A percentile compares a stretch with the other conserved stretches of the same genome.
Evolutionary conservation across 2,888 invertebrate species (phyloP).

Genomic region (Trisateles emortualis): DNA sequence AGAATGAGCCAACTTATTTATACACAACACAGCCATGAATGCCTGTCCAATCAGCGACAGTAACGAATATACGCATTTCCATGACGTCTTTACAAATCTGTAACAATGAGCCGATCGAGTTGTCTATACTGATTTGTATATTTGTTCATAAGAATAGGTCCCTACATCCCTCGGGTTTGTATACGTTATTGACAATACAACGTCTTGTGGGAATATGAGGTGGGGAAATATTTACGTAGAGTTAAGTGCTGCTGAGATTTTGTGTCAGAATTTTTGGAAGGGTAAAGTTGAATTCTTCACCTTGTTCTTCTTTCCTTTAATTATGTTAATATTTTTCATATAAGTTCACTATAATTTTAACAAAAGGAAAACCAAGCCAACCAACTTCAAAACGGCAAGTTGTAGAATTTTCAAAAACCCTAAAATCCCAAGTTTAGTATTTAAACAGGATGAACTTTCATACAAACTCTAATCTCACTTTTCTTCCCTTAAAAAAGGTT

Average conservation of each 20-base stretch:
- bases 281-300: too few relatives aligned
- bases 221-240: background rate
- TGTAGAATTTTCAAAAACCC: too few relatives aligned
- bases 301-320: too few relatives aligned
- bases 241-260: background rate
- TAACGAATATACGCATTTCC: conserved; percentile 67
- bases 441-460: too few relatives aligned
- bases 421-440: too few relatives aligned
- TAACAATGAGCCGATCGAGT: conserved; percentile 16
- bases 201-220: background rate
- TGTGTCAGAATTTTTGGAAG: background rate
- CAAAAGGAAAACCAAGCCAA: too few relatives aligned
- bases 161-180: background rate
- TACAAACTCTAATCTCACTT: too few relatives aligned
- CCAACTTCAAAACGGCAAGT: too few relatives aligned
- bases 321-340: too few relatives aligned
- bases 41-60: conserved; percentile 71
- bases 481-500: too few relatives aligned
- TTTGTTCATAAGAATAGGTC: background rate
- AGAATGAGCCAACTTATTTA: conserved; percentile 53
- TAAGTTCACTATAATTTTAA: too few relatives aligned
- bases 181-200: background rate
- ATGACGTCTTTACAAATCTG: conserved; percentile 70
- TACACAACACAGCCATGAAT: conserved; percentile 68
- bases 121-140: background rate